Conservation (phyloP, 2,113 vertebrate genomes). For the Himantopus leucocephalus region DNA sequence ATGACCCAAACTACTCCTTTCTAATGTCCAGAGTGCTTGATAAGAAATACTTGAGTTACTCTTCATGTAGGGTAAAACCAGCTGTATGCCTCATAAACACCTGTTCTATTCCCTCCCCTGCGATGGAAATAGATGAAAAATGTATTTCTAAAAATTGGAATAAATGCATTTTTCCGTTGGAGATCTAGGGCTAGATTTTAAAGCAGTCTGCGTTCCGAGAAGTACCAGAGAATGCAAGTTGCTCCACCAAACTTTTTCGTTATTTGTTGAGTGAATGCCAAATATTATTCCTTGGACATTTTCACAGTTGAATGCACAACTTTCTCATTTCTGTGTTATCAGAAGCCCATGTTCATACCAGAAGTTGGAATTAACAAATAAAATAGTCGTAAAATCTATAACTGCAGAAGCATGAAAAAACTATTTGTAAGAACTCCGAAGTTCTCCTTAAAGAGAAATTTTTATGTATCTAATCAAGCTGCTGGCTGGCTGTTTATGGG, state of each 20-base stretch:
- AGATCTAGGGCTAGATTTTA: not conserved
- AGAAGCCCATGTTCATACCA: not conserved
- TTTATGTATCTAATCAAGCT: not conserved
- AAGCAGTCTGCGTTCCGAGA: not conserved
- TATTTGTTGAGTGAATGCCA: not conserved
- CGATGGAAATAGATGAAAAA: not conserved
- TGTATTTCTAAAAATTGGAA: not conserved
- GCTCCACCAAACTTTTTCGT: not conserved
- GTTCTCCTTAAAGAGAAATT: not conserved
- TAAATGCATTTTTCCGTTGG: not conserved
- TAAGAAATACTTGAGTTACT: not conserved
- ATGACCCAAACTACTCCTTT: not conserved
- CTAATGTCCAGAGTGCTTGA: not conserved
- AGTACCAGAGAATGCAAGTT: not conserved
- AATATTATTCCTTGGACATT: not conserved
- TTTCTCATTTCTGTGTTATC: not conserved
- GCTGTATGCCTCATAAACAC: not conserved
- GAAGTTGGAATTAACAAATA: not conserved
- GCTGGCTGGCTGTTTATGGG: not conserved
- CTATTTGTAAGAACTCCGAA: not conserved
- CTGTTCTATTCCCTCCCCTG: fast-evolving
- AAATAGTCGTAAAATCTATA: not conserved
- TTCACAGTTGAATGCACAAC: not conserved
- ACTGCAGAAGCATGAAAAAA: not conserved
- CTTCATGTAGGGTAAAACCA: not conserved